phyloP scores from a whole-genome alignment of 1,140 invertebrate genomes.

The Aphaenogaster floridana region DNA sequence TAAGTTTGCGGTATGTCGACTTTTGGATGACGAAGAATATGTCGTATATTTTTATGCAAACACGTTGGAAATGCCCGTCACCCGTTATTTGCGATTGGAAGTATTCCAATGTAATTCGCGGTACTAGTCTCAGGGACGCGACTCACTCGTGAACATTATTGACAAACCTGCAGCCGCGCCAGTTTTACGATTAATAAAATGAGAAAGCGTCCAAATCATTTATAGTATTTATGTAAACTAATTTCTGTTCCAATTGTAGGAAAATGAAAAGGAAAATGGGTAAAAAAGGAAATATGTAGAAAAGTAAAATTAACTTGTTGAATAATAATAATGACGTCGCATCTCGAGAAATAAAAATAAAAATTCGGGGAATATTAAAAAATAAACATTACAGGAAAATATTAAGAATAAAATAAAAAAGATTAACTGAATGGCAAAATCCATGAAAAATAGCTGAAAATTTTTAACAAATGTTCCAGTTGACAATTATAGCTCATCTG shows the following conservation, averaged over 20 bases:
- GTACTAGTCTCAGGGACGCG: not conserved
- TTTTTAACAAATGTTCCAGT: not conserved
- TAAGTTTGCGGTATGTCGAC: not conserved
- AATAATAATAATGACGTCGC: not conserved
- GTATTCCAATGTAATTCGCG: constrained; percentile 35
- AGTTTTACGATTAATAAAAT: constrained; percentile 10
- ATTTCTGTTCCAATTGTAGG: not conserved
- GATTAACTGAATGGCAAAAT: not conserved
- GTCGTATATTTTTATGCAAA: constrained; percentile 29
- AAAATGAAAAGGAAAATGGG: not conserved
- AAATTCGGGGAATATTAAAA: not conserved
- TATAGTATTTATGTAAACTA: not conserved
- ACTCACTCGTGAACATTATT: not conserved
- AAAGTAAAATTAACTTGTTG: not conserved
- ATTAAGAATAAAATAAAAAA: not conserved
- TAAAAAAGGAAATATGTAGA: not conserved
- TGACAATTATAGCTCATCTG: not conserved
- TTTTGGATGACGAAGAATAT: not conserved
- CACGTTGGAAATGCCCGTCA: not conserved
- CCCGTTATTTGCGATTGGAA: constrained; percentile 23
- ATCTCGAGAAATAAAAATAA: not conserved
- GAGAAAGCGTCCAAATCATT: not conserved
- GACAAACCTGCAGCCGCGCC: not conserved
- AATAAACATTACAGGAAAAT: not conserved
- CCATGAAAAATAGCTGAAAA: not conserved